Evolutionary conservation across 2,888 invertebrate genomes (phyloP).

Genomic region (Pristionchus maxplancki): DNA sequence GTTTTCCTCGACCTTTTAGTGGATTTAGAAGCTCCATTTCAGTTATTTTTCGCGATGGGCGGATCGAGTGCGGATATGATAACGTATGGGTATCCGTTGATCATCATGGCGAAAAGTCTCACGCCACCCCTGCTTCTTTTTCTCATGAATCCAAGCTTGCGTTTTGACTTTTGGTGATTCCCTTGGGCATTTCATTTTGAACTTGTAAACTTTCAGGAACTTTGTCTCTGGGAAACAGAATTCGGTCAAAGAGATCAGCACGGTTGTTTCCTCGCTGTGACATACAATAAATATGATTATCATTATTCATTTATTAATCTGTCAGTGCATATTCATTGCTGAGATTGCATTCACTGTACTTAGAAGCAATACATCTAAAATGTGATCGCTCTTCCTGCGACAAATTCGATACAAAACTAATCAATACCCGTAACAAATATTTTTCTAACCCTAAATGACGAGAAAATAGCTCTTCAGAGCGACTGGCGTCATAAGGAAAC

Average conservation of each 20-base stretch:
- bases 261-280: too few species aligned
- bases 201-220: not conserved
- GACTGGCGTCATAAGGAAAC: not conserved
- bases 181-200: not conserved
- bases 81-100: not conserved
- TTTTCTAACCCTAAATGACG: not conserved
- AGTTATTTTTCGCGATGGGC: not conserved
- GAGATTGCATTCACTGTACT: not conserved
- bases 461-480: not conserved
- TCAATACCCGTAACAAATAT: not conserved
- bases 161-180: not conserved
- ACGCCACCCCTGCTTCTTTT: not conserved
- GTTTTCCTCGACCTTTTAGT: not conserved
- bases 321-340: not conserved
- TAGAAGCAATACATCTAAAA: not conserved
- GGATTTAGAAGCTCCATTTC: not conserved
- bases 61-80: not conserved
- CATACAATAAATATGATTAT: too few species aligned
- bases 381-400: not conserved
- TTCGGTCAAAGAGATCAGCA: not conserved
- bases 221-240: not conserved
- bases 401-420: not conserved
- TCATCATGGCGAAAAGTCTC: constrained; percentile 3
- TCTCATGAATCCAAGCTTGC: not conserved
- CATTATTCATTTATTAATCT: not conserved